Evolutionary conservation across 2,888 invertebrate species (phyloP), one percentile per base, ranked within the genome.

Genomic region (Polydrusus cervinus): DNA sequence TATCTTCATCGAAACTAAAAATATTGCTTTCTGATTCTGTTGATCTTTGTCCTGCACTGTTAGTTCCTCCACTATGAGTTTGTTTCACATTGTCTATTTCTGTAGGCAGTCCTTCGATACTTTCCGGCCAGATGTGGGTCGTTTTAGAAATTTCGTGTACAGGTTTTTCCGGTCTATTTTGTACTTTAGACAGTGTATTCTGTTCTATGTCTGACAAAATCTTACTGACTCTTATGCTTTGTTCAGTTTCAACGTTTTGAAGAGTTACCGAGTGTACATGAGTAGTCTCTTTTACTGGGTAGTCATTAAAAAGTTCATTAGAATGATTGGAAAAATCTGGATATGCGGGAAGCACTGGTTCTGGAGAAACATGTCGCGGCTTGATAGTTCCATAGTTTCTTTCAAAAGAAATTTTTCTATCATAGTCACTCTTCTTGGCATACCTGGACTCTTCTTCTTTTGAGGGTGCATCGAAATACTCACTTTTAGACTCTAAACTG

Each of bases 1-100:
- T 91, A 79, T 93, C 93, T 83, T 93, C 93, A 82, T 93, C 93
- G 80, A 93, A 93, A 85, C 93, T 93, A 82, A 93, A 93, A 7
- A 93, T 92, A 61, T 91, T 91, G 79, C 93, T 90, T 77, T 90
- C 90, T n/a, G 93, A 93, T 55, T 93, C 93, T 14, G 92, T 90
- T 6, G 93, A 90, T 20, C 92, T 86, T 82, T 90, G 91, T 47
- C 87, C 88, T 34, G 77, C 79, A 65, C 74, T 80, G 43, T 78
- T 20, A 8, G 89, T 86, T 51, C 87, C 88, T 43, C 77, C 78
- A 65, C 74, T 79, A 45, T 79, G 79, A 0, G n/a, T 30, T n/a
- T 72, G 72, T 30, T 69, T 73, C 79, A 87, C 89, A 73, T 82
- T 85, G 80, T 78, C 88, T 18, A 89, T 88, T 82, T 90, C 90